Conservation (phyloP, 2,113 vertebrate species). For the Sapayoa aenigma region DNA sequence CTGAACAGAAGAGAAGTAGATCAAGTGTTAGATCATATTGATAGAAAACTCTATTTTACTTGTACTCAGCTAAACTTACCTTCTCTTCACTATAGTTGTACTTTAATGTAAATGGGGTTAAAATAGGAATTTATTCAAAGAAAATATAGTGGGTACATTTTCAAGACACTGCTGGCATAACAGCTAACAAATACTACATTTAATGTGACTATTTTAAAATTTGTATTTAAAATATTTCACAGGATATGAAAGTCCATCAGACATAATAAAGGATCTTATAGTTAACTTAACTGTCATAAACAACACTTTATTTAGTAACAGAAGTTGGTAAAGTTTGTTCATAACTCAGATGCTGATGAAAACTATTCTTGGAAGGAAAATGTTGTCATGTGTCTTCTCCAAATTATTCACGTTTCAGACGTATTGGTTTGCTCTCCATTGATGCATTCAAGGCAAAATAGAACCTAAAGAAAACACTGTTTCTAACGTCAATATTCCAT, state of each 20-base stretch:
- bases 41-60: neutral
- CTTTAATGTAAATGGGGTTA: neutral
- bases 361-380: neutral
- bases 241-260: neutral
- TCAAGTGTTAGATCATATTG: neutral
- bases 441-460: neutral
- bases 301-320: neutral
- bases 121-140: neutral
- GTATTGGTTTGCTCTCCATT: neutral
- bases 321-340: neutral
- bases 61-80: neutral
- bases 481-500: neutral
- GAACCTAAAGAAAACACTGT: neutral
- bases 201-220: neutral
- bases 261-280: neutral
- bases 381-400: neutral
- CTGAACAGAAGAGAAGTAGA: neutral
- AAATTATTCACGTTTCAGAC: neutral
- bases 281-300: neutral
- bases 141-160: neutral
- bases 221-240: neutral
- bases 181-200: neutral
- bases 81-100: neutral
- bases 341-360: neutral
- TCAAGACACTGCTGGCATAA: neutral